Evolutionary conservation across 2,113 vertebrate genomes (phyloP), one percentile per base, ranked within the genome.

Genomic region (Boleophthalmus pectinirostris): DNA sequence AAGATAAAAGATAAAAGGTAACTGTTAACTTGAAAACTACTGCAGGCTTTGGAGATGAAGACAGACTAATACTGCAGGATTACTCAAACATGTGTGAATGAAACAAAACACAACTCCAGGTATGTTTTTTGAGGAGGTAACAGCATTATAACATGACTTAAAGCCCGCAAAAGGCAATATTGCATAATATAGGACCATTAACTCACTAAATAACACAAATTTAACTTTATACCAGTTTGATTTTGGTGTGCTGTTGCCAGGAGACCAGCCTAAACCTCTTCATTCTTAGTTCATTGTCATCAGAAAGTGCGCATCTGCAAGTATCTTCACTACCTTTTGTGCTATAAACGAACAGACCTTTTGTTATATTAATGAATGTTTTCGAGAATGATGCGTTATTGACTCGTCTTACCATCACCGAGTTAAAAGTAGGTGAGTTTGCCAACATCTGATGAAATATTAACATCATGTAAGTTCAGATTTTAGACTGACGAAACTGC

Each of bases 391-490:
- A 38, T 35, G 35, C 7, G 10, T 38, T 64, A 21, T 9, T 49
- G 58, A 16, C n/a, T 23, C 67, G 14, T 76, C 74, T 60, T 57
- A 43, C 75, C 58, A 61, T 81, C 38, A 84, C 77, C 20, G 70
- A 33, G 46, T 43, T 65, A 65, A 73, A 82, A 73, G 65, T 77
- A 74, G 82, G 77, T 79, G 79, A 82, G 64, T 69, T 73, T 85
- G 78, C 79, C 80, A 82, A n/a, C n/a, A 1, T 7, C 66, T 79
- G 80, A 83, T 87, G 75, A 86, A 90, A 85, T 77, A 88, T 82
- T 86, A 43, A 85, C 77, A 70, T 23, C 45, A 72, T 29, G 24
- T 54, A 7, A 63, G n/a, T 66, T 68, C 23, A 56, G n/a, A 29
- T 75, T 72, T 68, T 64, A 70, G 69, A 73, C 2, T 25, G 23